phyloP scores from a whole-genome alignment of 1,140 invertebrate species.

The Drosophila athabasca region DNA sequence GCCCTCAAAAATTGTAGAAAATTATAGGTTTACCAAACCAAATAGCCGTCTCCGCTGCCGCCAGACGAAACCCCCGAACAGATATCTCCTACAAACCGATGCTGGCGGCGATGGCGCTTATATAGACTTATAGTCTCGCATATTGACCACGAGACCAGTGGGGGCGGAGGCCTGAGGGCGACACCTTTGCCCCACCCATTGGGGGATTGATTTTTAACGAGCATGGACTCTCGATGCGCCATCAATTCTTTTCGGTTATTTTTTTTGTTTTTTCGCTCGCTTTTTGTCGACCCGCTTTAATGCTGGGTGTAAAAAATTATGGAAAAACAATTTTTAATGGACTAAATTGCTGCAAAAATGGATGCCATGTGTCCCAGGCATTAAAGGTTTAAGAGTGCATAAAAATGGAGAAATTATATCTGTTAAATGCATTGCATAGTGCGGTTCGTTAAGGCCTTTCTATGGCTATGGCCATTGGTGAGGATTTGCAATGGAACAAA shows the following conservation, averaged over 20 bases:
- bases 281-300: constrained; percentile 34
- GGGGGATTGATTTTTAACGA: constrained; percentile 82
- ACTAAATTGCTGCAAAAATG: constrained; percentile 56
- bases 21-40: too few species aligned
- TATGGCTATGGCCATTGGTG: too few species aligned
- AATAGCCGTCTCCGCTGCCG: background rate
- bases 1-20: too few species aligned
- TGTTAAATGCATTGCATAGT: constrained; percentile 21
- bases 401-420: constrained; percentile 54
- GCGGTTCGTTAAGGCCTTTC: too few species aligned
- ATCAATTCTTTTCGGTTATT: constrained; percentile 32
- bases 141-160: constrained; percentile 63
- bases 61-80: constrained; percentile 39
- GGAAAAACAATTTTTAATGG: constrained; percentile 75
- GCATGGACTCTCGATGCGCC: constrained; percentile 50
- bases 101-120: constrained; percentile 43
- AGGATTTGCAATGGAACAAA: too few species aligned
- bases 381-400: constrained; percentile 67
- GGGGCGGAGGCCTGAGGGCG: constrained; percentile 16
- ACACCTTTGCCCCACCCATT: constrained; percentile 66
- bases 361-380: constrained; percentile 46
- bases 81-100: constrained; percentile 49
- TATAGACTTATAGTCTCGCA: constrained; percentile 74
- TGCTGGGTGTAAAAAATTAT: constrained; percentile 60
- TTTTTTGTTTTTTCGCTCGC: constrained; percentile 6